A percentile compares a stretch with the other conserved stretches of the same genome.
These are phyloP conservation scores for Papilio dardanus DNA, from an alignment of 1,140 invertebrate species.

Conservation along the genomic window DNA sequence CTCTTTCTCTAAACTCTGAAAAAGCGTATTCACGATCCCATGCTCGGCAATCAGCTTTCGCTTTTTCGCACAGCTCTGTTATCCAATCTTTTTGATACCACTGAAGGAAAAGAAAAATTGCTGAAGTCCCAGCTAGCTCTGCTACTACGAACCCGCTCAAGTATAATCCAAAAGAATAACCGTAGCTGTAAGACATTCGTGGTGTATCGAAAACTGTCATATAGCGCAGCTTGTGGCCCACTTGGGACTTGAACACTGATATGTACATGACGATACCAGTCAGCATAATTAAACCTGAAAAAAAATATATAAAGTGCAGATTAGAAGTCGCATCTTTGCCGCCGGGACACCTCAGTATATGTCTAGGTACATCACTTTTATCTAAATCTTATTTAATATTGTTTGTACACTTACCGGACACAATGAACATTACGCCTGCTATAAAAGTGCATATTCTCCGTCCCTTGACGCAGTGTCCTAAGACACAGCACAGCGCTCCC, in stretches of 20 bases:
- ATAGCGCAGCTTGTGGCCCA: conserved; percentile 92
- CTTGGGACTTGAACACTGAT: conserved; percentile 94
- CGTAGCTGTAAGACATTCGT: conserved; percentile 92
- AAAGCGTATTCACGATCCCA: conserved; percentile 78
- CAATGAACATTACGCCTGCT: conserved; percentile 88
- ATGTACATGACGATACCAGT: conserved; percentile 96
- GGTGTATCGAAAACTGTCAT: conserved; percentile 90
- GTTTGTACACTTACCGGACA: conserved; percentile 81
- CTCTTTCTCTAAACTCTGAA: conserved; percentile 71
- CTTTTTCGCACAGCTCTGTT: conserved; percentile 76
- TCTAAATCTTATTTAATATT: background rate
- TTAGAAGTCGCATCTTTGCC: conserved; percentile 20
- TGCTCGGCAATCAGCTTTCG: conserved; percentile 73
- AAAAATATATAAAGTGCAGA: conserved; percentile 38
- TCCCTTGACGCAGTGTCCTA: conserved; percentile 85
- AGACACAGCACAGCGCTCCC: conserved; percentile 86
- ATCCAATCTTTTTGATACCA: conserved; percentile 83
- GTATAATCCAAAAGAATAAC: conserved; percentile 93
- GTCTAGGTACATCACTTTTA: background rate
- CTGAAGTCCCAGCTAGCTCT: conserved; percentile 92
- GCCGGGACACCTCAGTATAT: background rate
- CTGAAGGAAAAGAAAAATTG: conserved; percentile 92
- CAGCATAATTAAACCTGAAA: conserved; percentile 92
- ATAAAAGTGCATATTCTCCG: conserved; percentile 86
- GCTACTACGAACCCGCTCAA: conserved; percentile 92